Conservation (phyloP, 2,888 invertebrate species). For the Ochlodes sylvanus region DNA sequence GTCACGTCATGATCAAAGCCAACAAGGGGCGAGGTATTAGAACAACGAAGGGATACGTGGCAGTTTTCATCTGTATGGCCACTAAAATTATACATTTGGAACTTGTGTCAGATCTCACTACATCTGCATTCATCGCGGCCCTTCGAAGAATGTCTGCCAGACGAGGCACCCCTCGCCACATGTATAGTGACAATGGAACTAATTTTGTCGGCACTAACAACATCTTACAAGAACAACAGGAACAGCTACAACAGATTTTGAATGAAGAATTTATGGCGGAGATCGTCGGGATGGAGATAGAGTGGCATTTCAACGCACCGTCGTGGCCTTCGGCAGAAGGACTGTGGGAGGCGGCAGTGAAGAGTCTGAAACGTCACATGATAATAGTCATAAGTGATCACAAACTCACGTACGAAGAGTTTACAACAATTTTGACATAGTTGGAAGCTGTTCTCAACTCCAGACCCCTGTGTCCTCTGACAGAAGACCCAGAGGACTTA, state of each 20-base stretch:
- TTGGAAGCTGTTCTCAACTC: constrained; percentile 43
- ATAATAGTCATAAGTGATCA: constrained; percentile 34
- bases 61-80: constrained; percentile 42
- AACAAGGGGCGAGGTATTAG: constrained; percentile 40
- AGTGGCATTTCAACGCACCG: constrained; percentile 42
- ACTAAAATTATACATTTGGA: constrained; percentile 43
- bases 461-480: constrained; percentile 39
- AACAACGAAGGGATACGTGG: constrained; percentile 41
- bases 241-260: constrained; percentile 9
- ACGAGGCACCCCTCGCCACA: constrained; percentile 40
- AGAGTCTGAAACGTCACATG: constrained; percentile 35
- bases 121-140: constrained; percentile 40
- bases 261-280: constrained; percentile 23
- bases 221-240: constrained; percentile 21
- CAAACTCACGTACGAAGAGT: constrained; percentile 40
- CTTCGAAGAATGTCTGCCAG: constrained; percentile 39
- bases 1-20: constrained; percentile 36
- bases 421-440: constrained; percentile 39
- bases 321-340: constrained; percentile 37
- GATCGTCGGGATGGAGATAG: constrained; percentile 25
- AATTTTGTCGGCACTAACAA: constrained; percentile 44
- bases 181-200: constrained; percentile 44
- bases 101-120: constrained; percentile 41
- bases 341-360: constrained; percentile 40
- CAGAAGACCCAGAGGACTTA: constrained; percentile 39